These are phyloP conservation scores for Tenthredo mesomela DNA, from an alignment of 2,888 invertebrate genomes.

Conservation along the genomic window DNA sequence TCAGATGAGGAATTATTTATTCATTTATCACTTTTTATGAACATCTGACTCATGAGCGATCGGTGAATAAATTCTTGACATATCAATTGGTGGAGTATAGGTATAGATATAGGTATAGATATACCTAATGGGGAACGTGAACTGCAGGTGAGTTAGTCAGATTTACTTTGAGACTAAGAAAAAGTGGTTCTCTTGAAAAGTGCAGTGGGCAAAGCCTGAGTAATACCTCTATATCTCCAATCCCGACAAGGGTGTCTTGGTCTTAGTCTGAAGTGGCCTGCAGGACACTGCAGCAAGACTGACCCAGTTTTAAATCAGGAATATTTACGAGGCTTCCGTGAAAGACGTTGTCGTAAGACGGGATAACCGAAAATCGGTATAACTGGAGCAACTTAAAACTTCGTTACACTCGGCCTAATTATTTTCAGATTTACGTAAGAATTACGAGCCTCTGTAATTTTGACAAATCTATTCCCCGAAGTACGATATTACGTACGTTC, in stretches of 20 bases:
- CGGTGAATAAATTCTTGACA: neutral
- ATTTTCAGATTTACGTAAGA: conserved; percentile 50
- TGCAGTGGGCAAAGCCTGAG: conserved; percentile 14
- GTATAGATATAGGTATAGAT: neutral
- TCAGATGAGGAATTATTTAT: neutral
- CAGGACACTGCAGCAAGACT: conserved; percentile 52
- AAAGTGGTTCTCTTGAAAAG: neutral
- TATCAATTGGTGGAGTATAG: neutral
- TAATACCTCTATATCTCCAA: neutral
- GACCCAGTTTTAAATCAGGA: conserved; percentile 67
- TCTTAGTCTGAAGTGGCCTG: neutral
- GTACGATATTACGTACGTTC: neutral
- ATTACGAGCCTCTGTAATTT: neutral
- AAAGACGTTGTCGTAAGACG: conserved; percentile 6
- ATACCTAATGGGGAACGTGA: neutral
- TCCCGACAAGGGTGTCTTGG: neutral
- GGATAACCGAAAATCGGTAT: conserved; percentile 29
- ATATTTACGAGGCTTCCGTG: conserved; percentile 60
- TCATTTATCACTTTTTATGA: neutral
- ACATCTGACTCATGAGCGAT: neutral
- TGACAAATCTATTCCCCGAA: neutral
- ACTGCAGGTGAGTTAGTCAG: neutral
- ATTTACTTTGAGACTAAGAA: neutral
- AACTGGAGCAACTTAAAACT: conserved; percentile 45
- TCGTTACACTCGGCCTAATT: conserved; percentile 19